Evolutionary conservation across 2,797 vertebrate genomes (phyloP).

Genomic region (Lepus townsendii): DNA sequence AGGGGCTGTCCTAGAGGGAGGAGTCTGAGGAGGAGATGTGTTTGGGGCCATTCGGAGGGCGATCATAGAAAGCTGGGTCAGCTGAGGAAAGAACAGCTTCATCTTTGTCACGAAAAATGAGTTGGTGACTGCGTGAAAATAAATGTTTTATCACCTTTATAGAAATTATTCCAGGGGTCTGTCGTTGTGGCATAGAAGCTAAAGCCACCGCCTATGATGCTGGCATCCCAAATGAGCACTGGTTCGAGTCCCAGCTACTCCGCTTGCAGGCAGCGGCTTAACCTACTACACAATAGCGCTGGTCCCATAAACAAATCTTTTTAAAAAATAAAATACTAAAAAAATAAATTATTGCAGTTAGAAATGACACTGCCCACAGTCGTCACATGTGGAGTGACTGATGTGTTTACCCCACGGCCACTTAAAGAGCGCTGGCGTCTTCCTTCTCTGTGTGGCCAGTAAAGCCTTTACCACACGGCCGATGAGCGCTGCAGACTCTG

Average conservation of each 20-base stretch:
- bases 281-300: no score
- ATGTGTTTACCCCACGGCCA: background rate
- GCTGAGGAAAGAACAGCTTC: background rate
- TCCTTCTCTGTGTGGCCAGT: background rate
- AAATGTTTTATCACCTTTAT: constrained; percentile 18
- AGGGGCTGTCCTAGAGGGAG: background rate
- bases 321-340: no score
- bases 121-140: constrained; percentile 28
- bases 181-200: no score
- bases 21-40: background rate
- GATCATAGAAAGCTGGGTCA: background rate
- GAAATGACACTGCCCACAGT: background rate
- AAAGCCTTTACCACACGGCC: background rate
- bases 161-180: constrained; percentile 3
- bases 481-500: background rate
- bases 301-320: no score
- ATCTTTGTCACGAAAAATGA: constrained; percentile 58
- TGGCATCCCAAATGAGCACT: no score
- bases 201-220: no score
- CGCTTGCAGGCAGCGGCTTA: no score
- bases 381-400: background rate
- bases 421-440: background rate
- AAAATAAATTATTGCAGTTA: no score
- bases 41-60: background rate
- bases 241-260: no score